A percentile compares a stretch with the other conserved stretches of the same genome.
Evolutionary conservation across 37 sponge, comb jelly and placozoan genomes (phyloP).

Genomic region (Ianthella basta): DNA sequence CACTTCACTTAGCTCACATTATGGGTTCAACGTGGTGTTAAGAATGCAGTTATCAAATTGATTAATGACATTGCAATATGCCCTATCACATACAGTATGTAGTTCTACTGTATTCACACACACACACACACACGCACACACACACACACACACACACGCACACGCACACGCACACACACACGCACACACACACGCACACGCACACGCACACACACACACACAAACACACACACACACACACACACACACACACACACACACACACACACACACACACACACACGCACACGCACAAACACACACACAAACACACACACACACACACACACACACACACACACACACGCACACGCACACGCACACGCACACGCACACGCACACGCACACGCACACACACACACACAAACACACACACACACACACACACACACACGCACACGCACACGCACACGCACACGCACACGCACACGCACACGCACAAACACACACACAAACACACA

Average conservation of each 20-base stretch:
- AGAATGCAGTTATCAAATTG: too few species aligned
- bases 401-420: conserved; percentile 13
- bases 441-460: conserved; percentile 12
- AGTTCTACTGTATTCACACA: too few species aligned
- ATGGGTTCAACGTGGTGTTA: too few species aligned
- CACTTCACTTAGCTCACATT: too few species aligned
- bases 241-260: conserved; percentile 22
- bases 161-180: conserved; percentile 17
- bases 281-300: conserved; percentile 6
- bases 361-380: not conserved
- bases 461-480: conserved; percentile 12
- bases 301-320: not conserved
- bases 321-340: not conserved
- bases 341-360: not conserved
- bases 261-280: conserved; percentile 1
- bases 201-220: conserved; percentile 4
- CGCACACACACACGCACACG: conserved; percentile 16
- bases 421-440: conserved; percentile 20
- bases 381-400: not conserved
- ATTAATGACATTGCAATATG: too few species aligned
- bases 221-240: conserved; percentile 8
- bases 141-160: conserved; percentile 19
- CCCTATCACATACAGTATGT: too few species aligned
- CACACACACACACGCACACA: conserved; percentile 26
- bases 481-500: conserved; percentile 14